Conservation (phyloP, 2,113 vertebrate species). For the Cebus imitator region DNA sequence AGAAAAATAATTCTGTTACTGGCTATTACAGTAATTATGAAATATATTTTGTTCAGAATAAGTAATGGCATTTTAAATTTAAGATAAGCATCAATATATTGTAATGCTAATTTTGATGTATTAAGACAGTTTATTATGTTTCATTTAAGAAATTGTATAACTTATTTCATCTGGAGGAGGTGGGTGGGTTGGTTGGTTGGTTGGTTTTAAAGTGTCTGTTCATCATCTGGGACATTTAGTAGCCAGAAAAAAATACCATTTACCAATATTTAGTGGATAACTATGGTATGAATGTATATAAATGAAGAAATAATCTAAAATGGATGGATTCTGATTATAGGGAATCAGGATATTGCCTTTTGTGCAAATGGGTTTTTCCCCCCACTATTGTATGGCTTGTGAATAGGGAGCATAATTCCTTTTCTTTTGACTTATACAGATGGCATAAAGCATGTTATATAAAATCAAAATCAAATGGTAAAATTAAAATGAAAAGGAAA, state of each 20-base stretch:
- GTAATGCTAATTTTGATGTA: not conserved
- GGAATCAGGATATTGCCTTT: not conserved
- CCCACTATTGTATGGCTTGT: not conserved
- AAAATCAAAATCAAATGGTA: conserved; percentile 25
- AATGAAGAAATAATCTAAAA: conserved; percentile 28
- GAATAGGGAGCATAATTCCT: not conserved
- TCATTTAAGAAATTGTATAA: conserved; percentile 1
- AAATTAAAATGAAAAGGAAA: conserved; percentile 24
- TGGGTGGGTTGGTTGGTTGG: not conserved
- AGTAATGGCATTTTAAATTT: conserved; percentile 21
- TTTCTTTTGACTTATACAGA: not conserved
- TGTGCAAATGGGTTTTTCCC: not conserved
- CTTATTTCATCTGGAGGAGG: not conserved
- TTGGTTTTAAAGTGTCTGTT: not conserved
- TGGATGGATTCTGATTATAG: not conserved
- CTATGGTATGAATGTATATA: conserved; percentile 4
- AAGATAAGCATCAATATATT: not conserved
- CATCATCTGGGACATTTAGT: not conserved
- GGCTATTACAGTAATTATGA: not conserved
- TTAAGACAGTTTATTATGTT: conserved; percentile 41
- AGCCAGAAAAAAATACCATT: conserved; percentile 7
- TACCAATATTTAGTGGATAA: not conserved
- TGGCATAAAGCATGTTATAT: not conserved
- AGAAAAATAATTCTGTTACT: not conserved
- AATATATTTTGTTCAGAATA: conserved; percentile 3